These are phyloP conservation scores for Trachops cirrhosus DNA, from an alignment of 2,797 vertebrate genomes.

Conservation along the genomic window DNA sequence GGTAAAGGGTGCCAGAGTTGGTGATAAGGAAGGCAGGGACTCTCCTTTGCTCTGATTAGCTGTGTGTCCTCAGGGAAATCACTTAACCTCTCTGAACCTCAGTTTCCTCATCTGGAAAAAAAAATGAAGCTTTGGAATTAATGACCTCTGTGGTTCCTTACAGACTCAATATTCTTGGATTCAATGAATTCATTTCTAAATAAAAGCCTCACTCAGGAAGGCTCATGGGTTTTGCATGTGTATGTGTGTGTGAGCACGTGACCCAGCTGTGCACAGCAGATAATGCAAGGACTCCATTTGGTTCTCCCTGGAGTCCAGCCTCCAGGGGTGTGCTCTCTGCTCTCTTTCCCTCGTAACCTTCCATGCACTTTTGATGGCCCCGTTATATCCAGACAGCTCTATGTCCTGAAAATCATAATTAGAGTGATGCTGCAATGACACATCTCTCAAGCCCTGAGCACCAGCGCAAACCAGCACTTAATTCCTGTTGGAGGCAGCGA, in stretches of 20 bases:
- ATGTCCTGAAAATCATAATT: conserved; percentile 58
- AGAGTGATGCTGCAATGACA: conserved; percentile 32
- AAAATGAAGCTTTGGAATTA: background rate
- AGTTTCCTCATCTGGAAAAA: conserved; percentile 6
- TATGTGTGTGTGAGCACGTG: background rate
- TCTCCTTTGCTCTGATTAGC: background rate
- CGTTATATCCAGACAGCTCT: conserved; percentile 12
- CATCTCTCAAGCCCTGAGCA: background rate
- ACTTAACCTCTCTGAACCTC: background rate
- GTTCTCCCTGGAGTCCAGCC: background rate
- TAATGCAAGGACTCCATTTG: background rate
- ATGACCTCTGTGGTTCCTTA: background rate
- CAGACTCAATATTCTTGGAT: background rate
- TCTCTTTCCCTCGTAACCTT: background rate
- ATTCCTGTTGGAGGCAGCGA: conserved; percentile 37
- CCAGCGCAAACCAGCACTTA: conserved; percentile 32
- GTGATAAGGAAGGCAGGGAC: background rate
- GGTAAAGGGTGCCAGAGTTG: background rate
- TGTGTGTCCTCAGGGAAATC: background rate
- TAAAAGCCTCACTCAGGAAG: background rate
- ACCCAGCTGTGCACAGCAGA: background rate
- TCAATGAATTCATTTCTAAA: background rate
- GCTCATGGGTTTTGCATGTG: background rate
- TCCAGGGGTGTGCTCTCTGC: background rate
- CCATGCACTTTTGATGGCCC: background rate